Evolutionary conservation across 2,113 vertebrate genomes (phyloP).

Genomic region (Progne subis): DNA sequence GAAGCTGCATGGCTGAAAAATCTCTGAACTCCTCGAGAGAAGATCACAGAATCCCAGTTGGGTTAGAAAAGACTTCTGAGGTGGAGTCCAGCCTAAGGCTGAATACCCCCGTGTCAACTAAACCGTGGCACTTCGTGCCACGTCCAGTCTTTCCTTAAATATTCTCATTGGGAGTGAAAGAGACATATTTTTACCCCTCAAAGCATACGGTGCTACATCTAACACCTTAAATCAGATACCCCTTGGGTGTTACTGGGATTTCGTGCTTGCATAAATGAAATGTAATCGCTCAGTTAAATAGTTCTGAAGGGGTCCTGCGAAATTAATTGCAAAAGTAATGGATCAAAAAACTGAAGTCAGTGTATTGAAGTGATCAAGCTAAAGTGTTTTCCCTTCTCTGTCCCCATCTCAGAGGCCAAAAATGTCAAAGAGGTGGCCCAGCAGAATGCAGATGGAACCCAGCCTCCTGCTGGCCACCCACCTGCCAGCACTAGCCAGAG

Average conservation of each 20-base stretch:
- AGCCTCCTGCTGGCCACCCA: constrained; percentile 75
- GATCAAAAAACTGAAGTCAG: background rate
- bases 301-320: background rate
- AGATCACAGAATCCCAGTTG: background rate
- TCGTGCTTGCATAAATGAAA: background rate
- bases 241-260: background rate
- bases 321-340: background rate
- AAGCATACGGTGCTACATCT: background rate
- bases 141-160: background rate
- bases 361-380: background rate
- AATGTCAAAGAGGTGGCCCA: constrained; percentile 39
- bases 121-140: background rate
- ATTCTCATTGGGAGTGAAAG: background rate
- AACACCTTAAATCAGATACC: background rate
- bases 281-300: background rate
- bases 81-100: background rate
- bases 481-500: constrained; percentile 66
- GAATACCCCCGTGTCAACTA: background rate
- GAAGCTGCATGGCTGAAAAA: background rate
- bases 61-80: background rate
- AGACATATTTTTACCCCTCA: background rate
- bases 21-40: background rate
- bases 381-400: background rate
- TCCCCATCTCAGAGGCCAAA: constrained; percentile 54
- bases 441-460: constrained; percentile 14